phyloP scores from a whole-genome alignment of 2,888 invertebrate genomes.

The Pyrochroa serraticornis region DNA sequence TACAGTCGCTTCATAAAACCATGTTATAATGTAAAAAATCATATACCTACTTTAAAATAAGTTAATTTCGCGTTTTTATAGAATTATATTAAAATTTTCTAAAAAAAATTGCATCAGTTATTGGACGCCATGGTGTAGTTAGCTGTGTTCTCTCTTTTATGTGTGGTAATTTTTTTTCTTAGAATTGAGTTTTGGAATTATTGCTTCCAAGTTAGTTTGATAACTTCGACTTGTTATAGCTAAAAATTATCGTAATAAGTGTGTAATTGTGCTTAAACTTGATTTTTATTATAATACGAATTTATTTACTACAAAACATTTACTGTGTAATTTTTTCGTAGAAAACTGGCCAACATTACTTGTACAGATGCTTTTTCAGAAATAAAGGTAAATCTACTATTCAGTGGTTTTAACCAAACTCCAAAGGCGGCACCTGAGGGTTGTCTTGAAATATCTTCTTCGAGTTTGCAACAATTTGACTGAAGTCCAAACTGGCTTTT shows the following conservation, averaged over 20 bases:
- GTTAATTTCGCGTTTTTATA: constrained; percentile 16
- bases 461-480: constrained; percentile 61
- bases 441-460: constrained; percentile 61
- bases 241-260: not conserved
- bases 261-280: constrained; percentile 8
- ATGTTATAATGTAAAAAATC: constrained; percentile 21
- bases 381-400: constrained; percentile 16
- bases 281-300: constrained; percentile 3
- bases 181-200: not conserved
- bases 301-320: constrained; percentile 1
- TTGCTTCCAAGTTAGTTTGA: not conserved
- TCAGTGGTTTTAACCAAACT: constrained; percentile 52
- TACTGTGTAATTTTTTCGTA: not conserved
- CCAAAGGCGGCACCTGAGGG: constrained; percentile 70
- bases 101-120: not conserved
- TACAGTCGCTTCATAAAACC: constrained; percentile 18
- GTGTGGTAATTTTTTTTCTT: not conserved
- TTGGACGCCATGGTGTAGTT: constrained; percentile 1
- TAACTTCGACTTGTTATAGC: not conserved
- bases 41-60: constrained; percentile 13
- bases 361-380: constrained; percentile 22
- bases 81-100: constrained; percentile 8
- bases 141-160: no score
- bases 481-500: constrained; percentile 64
- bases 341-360: constrained; percentile 2